Percentiles rank a stretch among this genome's conserved stretches.
These are phyloP conservation scores for Dipodomys stephensi DNA, from an alignment of 2,113 vertebrate genomes.

Conservation along the genomic window DNA sequence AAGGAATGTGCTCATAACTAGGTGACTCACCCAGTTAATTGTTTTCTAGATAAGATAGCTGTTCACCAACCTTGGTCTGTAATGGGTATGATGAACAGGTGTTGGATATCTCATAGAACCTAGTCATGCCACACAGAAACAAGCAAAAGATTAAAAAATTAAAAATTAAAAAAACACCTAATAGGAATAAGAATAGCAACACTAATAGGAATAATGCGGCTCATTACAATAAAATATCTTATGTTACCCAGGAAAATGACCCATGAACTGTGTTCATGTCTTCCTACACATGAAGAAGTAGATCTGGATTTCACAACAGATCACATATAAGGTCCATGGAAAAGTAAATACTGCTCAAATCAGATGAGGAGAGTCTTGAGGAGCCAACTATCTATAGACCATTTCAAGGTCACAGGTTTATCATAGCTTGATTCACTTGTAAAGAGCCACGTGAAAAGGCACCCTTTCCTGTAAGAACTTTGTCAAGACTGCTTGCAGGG, in stretches of 20 bases:
- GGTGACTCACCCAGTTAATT: not conserved
- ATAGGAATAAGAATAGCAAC: too few species aligned
- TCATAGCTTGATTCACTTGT: not conserved
- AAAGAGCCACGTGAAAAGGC: not conserved
- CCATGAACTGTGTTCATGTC: not conserved
- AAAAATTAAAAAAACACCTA: too few species aligned
- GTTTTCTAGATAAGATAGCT: not conserved
- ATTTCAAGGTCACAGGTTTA: too few species aligned
- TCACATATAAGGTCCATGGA: not conserved
- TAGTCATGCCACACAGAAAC: not conserved
- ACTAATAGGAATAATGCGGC: too few species aligned
- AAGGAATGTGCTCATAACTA: not conserved
- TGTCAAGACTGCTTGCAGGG: not conserved
- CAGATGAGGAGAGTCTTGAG: not conserved
- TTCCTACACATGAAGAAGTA: not conserved
- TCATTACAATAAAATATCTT: too few species aligned
- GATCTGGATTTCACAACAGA: not conserved
- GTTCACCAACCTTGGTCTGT: not conserved
- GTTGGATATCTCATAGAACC: not conserved
- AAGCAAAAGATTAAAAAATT: not conserved
- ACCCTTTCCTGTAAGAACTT: not conserved
- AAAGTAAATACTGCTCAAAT: not conserved
- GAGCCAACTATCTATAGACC: not conserved
- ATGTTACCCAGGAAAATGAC: not conserved
- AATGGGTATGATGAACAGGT: not conserved